Percentiles rank a stretch among this genome's conserved stretches.
These are phyloP conservation scores for Myrmecophaga tridactyla DNA, from an alignment of 2,113 vertebrate genomes.

Conservation along the genomic window DNA sequence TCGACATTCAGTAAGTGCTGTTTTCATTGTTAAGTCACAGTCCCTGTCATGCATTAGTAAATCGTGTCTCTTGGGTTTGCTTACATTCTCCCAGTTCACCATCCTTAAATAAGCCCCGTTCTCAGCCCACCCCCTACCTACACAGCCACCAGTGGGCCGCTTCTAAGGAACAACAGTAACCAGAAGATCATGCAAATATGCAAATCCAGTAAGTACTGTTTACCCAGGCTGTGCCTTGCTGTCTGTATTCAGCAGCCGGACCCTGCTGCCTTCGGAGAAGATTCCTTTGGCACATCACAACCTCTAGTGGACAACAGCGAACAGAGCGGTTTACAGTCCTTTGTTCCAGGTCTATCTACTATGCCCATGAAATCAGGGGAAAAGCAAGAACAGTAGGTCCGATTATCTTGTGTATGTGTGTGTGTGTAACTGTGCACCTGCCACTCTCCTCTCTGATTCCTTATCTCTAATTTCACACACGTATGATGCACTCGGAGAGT, in stretches of 20 bases:
- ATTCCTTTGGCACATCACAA: slow-evolving; percentile 43
- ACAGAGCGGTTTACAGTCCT: neutral
- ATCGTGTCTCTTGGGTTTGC: rapidly evolving
- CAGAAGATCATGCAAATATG: neutral
- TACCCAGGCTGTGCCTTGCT: rapidly evolving
- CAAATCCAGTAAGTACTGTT: neutral
- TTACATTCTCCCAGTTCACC: neutral
- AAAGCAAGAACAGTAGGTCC: neutral
- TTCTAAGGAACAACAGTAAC: neutral
- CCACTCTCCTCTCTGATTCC: neutral
- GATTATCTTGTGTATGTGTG: neutral
- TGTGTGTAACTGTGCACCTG: neutral
- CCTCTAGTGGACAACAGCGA: neutral
- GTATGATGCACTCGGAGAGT: rapidly evolving
- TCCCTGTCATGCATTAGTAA: neutral
- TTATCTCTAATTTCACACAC: neutral
- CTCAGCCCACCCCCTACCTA: neutral
- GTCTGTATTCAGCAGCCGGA: rapidly evolving
- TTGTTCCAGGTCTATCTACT: neutral
- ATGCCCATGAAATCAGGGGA: rapidly evolving
- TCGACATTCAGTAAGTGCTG: neutral
- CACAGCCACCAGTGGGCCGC: neutral
- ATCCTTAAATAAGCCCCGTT: neutral
- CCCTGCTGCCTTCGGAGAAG: neutral
- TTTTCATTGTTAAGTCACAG: neutral